Evolutionary conservation across 2,888 invertebrate genomes (phyloP).

Genomic region (Hedya salicella): DNA sequence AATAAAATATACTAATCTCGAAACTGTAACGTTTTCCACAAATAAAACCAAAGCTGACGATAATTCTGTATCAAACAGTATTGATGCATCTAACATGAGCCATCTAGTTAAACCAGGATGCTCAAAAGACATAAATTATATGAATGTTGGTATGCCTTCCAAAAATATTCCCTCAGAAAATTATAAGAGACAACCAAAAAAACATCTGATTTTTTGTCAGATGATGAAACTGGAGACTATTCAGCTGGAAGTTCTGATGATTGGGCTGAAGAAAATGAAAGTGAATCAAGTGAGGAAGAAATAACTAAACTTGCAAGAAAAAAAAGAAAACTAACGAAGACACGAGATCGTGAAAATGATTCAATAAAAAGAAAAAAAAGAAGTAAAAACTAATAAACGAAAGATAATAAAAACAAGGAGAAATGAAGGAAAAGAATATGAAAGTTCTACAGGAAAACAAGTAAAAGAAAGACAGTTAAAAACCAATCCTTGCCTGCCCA

Average conservation of each 20-base stretch:
- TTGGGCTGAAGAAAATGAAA: slow-evolving; percentile 18
- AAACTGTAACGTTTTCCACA: no score
- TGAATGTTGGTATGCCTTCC: no score
- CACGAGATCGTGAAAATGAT: neutral
- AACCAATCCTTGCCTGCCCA: neutral
- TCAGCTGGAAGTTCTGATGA: slow-evolving; percentile 31
- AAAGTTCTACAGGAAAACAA: neutral
- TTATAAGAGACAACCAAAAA: no score
- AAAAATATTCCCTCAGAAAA: no score
- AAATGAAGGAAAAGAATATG: neutral
- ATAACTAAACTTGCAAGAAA: neutral
- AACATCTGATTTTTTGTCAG: slow-evolving; percentile 28
- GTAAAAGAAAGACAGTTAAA: neutral
- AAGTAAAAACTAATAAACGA: neutral
- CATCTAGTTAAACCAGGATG: no score
- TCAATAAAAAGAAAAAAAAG: neutral
- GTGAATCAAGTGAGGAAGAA: neutral
- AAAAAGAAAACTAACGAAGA: neutral
- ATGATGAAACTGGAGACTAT: slow-evolving; percentile 17
- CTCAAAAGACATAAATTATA: no score
- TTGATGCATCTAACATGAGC: no score
- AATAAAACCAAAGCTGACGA: no score
- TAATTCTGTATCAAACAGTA: no score
- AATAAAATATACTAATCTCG: no score
- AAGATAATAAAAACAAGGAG: neutral